phyloP scores from a whole-genome alignment of 2,113 vertebrate species.

The Zapornia atra region DNA sequence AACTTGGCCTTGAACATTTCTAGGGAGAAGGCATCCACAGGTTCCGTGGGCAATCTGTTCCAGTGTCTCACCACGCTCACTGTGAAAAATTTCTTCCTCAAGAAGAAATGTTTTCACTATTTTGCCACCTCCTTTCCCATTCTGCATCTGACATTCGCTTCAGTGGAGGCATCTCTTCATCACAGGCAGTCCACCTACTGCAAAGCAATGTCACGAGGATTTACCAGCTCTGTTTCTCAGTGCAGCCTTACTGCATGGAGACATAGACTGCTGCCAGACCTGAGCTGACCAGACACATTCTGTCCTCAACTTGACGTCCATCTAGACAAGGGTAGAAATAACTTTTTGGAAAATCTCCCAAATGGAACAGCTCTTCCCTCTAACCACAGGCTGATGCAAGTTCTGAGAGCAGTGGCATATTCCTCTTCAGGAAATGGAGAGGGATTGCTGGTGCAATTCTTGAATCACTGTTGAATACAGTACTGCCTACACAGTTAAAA shows the following conservation, averaged over 20 bases:
- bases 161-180: neutral
- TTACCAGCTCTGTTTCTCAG: neutral
- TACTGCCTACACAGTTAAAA: conserved; percentile 8
- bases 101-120: too few relatives aligned
- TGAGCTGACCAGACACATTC: neutral
- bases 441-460: neutral
- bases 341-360: rapidly evolving
- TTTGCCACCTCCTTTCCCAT: neutral
- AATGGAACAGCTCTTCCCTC: neutral
- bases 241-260: neutral
- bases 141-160: neutral
- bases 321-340: neutral
- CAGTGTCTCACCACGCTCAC: too few relatives aligned
- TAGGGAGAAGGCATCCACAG: too few relatives aligned
- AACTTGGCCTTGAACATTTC: too few relatives aligned
- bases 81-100: too few relatives aligned
- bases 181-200: neutral
- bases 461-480: neutral
- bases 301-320: rapidly evolving
- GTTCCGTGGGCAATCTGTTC: too few relatives aligned
- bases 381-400: neutral
- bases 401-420: rapidly evolving
- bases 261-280: neutral
- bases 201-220: neutral
- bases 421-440: neutral